Evolutionary conservation across 2,888 invertebrate species (phyloP), one percentile per base, ranked within the genome.

Genomic region (Pediacus dermestoides): DNA sequence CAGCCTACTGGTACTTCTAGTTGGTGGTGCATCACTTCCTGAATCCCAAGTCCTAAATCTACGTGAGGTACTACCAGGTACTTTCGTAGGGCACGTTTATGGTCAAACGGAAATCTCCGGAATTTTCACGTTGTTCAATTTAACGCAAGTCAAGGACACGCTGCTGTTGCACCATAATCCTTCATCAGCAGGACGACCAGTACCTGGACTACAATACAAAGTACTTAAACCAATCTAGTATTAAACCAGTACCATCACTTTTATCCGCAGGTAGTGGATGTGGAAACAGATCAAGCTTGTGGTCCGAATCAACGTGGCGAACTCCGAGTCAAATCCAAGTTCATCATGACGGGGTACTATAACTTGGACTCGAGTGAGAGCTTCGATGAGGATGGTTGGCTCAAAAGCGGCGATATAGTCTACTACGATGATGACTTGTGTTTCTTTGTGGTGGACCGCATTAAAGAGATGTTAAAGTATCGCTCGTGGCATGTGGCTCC

Each of bases 381-480:
- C 0, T 70, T 70, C 36, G 64, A 71, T 2, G 61, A 64, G 15
- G 70, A 70, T 15, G 64, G 71, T 2, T 76, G 73, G 72, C 61
- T 74, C 26, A 71, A 68, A 46, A 72, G 74, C 1, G 76, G 76
- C 0, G 77, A 77, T 44, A 58, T 75, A 8, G 67, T 72, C 11
- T 74, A 71, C 44, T 71, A 73, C 44, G 75, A 77, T 44, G 67
- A 71, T 9, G 59, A 70, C 9, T 64, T 64, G 48, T 68, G 72
- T 48, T 72, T 68, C 38, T 75, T 62, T 55, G 69, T 71, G 23
- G 66, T 74, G 0, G 76, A 76, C 21, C 62, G 76, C 9, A 62
- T 72, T 2, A 76, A 76, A 46, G 64, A 73, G 44, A 58, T 76
- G 42, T 57, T 76, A n/a, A 76, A 74, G 52, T 76, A 72, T 50